Conservation (phyloP, 2,113 vertebrate genomes). For the Paralichthys olivaceus region DNA sequence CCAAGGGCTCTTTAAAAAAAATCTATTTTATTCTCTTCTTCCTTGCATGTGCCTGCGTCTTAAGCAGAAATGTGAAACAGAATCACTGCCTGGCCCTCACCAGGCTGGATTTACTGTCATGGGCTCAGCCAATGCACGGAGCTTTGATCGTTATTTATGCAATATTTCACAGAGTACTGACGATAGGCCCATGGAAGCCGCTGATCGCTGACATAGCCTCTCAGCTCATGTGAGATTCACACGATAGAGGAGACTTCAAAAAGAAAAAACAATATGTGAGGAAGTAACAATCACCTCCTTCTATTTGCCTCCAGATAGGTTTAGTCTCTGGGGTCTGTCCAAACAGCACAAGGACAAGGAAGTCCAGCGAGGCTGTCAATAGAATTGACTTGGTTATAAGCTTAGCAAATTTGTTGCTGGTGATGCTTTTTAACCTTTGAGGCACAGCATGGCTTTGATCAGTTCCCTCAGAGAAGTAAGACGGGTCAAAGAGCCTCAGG, state of each 20-base stretch:
- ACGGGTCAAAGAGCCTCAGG: slow-evolving; percentile 44
- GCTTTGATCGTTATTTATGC: slow-evolving; percentile 70
- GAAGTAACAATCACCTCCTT: slow-evolving; percentile 30
- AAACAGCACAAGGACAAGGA: slow-evolving; percentile 30
- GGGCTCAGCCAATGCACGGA: slow-evolving; percentile 32
- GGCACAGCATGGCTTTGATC: slow-evolving; percentile 49
- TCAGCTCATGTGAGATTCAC: slow-evolving; percentile 32
- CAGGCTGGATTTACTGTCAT: slow-evolving; percentile 62
- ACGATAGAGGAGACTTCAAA: slow-evolving; percentile 8
- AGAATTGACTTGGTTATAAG: slow-evolving; percentile 34
- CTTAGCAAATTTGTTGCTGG: slow-evolving; percentile 59
- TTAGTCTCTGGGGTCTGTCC: slow-evolving; percentile 50
- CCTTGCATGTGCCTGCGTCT: slow-evolving; percentile 72
- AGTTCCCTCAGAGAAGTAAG: slow-evolving; percentile 36
- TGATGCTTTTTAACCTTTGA: slow-evolving; percentile 57
- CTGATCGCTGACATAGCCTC: slow-evolving; percentile 43
- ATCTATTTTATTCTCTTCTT: slow-evolving; percentile 66
- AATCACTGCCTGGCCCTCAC: slow-evolving; percentile 63
- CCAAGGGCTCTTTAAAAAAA: slow-evolving; percentile 71
- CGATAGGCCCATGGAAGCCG: slow-evolving; percentile 36
- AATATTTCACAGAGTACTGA: slow-evolving; percentile 62
- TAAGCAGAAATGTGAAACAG: slow-evolving; percentile 72
- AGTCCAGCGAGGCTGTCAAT: slow-evolving; percentile 54
- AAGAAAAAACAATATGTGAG: slow-evolving; percentile 1
- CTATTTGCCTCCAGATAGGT: slow-evolving; percentile 44